These are phyloP conservation scores for Phalloptychus januarius DNA, from an alignment of 2,797 vertebrate genomes.

Conservation along the genomic window DNA sequence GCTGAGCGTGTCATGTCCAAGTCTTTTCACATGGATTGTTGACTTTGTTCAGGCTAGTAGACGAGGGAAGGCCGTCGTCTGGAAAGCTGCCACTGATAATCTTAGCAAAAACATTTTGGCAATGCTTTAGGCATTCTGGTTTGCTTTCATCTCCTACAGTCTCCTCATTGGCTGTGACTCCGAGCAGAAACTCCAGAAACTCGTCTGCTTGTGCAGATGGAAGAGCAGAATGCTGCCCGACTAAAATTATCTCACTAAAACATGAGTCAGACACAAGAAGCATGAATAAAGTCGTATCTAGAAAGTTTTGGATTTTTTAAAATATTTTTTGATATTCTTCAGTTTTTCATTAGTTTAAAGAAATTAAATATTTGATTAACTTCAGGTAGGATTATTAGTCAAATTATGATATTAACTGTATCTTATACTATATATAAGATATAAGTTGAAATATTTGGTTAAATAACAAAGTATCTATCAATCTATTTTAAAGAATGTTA, in stretches of 20 bases:
- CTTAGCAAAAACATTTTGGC: slow-evolving; percentile 48
- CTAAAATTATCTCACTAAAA: slow-evolving; percentile 55
- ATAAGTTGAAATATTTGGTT: no score
- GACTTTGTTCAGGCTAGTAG: slow-evolving; percentile 64
- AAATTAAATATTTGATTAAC: neutral
- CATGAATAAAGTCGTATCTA: slow-evolving; percentile 21
- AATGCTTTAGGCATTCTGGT: slow-evolving; percentile 51
- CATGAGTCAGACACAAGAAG: slow-evolving; percentile 51
- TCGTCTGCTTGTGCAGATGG: slow-evolving; percentile 65
- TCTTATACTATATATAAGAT: neutral
- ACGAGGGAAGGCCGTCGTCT: slow-evolving; percentile 65
- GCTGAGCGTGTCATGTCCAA: slow-evolving; percentile 58
- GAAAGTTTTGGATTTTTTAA: neutral
- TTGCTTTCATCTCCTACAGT: slow-evolving; percentile 58
- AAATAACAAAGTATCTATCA: neutral
- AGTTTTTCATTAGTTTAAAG: neutral
- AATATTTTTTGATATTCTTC: neutral
- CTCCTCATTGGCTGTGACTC: slow-evolving; percentile 42
- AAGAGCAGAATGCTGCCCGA: slow-evolving; percentile 52
- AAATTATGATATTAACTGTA: neutral
- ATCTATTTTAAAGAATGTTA: neutral
- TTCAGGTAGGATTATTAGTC: slow-evolving; percentile 3
- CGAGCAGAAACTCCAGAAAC: slow-evolving; percentile 45
- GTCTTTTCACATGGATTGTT: slow-evolving; percentile 59
- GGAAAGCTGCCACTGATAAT: slow-evolving; percentile 62